Base-by-base conservation (phyloP, 1,140 invertebrate species). In the Prorops nasuta region DNA sequence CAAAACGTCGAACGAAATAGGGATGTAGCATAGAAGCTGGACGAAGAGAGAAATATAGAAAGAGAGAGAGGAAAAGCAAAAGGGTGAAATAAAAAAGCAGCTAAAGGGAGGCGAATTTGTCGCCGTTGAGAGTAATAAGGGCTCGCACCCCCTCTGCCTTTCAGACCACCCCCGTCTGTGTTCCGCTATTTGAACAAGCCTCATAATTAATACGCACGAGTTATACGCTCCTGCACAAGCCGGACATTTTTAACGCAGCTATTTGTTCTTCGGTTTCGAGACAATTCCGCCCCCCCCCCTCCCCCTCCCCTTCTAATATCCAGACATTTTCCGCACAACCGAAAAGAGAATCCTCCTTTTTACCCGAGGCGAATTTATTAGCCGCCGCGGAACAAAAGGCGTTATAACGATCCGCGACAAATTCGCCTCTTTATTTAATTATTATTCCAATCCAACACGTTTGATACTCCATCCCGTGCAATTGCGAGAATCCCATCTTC, bases 121-220 rank as follows among this genome's bases (percentile, higher is more conserved):
- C 45, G 55, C 56, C 49, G 24, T 54, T 52, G 49, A 58, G 53
- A 60, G 66, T 72, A 72, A 72, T 72, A 71, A 72, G 66, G 67
- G 70, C 54, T 62, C 60, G 58, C 55, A 54, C 55, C 58, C 58
- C 56, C 45, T 49, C 47, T 42, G 36, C 46, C 9, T 39, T 46
- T 49, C 28, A 39, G 41, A n/a, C n/a, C n/a, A n/a, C 51, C 51
- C 49, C 28, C 51, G 51, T 17, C 31, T 28, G 24, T 65, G 60
- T 72, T 70, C 57, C 56, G 50, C 51, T 72, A 70, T 73, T 75
- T 73, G 71, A 72, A 73, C 71, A 72, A 73, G 69, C 60, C 63
- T 69, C 67, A 71, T 75, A 75, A 73, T 74, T 74, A 74, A 74
- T 74, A 74, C 69, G 59, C 58, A 60, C 64, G 56, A 45, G 51